Conservation (phyloP, 64 coral and sea anemone genomes). For the Montipora efflorescens region DNA sequence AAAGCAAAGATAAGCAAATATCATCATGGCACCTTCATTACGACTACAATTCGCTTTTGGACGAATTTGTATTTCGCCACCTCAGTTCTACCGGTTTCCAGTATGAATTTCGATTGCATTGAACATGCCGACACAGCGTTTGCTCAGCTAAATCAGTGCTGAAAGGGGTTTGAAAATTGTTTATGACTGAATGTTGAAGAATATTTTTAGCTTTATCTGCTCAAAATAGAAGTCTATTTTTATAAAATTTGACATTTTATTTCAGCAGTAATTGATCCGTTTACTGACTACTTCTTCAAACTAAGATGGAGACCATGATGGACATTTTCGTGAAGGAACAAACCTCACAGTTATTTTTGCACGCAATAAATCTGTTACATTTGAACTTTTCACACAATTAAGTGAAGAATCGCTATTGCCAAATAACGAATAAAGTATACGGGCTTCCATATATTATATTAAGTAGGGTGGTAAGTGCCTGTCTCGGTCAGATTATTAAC, state of each 20-base stretch:
- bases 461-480: background rate
- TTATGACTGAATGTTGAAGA: background rate
- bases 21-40: background rate
- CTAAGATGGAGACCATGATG: no score
- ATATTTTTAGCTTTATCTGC: conserved; percentile 26
- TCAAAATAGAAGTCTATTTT: conserved; percentile 37
- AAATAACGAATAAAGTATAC: background rate
- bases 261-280: background rate
- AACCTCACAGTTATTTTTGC: no score
- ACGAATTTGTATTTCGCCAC: background rate
- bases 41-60: no score
- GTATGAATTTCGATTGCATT: background rate
- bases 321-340: no score
- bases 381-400: background rate
- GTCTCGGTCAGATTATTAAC: no score
- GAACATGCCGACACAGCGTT: background rate
- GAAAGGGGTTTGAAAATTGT: background rate
- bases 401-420: background rate
- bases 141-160: background rate
- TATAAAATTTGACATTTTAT: background rate
- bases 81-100: no score
- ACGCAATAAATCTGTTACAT: background rate
- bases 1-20: background rate
- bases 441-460: background rate
- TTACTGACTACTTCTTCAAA: background rate